Evolutionary conservation across 1,140 invertebrate species (phyloP), one percentile per base, ranked within the genome.

Genomic region (Oscheius sp.): DNA sequence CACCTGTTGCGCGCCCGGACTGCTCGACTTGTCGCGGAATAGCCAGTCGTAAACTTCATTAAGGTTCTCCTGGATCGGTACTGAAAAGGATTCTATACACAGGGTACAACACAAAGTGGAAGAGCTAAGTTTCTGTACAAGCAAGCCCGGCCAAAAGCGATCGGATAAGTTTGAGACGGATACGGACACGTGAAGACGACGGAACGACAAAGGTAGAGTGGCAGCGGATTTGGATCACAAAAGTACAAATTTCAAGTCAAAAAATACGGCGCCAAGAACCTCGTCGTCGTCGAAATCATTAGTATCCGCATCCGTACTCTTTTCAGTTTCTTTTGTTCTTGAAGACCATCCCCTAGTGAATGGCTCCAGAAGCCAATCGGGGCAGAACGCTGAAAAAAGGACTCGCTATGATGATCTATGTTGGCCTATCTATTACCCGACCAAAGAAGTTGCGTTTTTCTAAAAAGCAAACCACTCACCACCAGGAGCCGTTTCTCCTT

Each of bases 1-100:
- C 36, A 65, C 20, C 62, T 36, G 26, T 66, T 45, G 46, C 49
- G 76, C 52, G 52, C 31, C 75, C 66, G 78, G 78, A 73, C 61
- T 75, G 35, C 66, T 72, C 46, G 78, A 70, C 55, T 79, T 77
- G 75, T 81, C 79, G 62, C 78, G 78, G 62, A 80, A 76, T 68
- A 80, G 75, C 79, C 79, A 80, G 61, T 80, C 64, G n/a, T 81
- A 52, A 34, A 80, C 79, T 45, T 80, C 79, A 49, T 80, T 29
- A n/a, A 55, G n/a, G 49, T 55, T 55, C 49, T n/a, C n/a, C n/a
- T n/a, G n/a, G n/a, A n/a, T n/a, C n/a, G n/a, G n/a, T n/a, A n/a
- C n/a, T n/a, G n/a, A n/a, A n/a, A n/a, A n/a, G n/a, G n/a, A n/a
- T n/a, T n/a, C n/a, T n/a, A n/a, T n/a, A n/a, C n/a, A n/a, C n/a